Base-by-base conservation (phyloP, 2,797 vertebrate genomes). In the Chelidonichthys spinosus region DNA sequence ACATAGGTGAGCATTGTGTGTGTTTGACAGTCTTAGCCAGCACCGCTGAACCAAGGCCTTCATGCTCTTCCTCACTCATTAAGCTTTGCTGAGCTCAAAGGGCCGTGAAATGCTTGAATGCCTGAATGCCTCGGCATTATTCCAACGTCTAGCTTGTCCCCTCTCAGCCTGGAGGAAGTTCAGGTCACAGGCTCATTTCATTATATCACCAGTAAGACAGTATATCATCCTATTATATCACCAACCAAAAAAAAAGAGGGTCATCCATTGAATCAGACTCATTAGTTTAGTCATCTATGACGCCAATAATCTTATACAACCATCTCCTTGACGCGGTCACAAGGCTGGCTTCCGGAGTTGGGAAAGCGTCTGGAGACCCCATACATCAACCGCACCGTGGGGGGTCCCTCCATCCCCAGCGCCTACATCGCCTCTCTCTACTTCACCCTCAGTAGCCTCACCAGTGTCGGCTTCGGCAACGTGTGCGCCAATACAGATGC, bases 401-500 rank as follows among this genome's bases (percentile, higher is more conserved):
- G 97, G 63, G 98, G 97, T n/a, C 97, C 97, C 0, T 95, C 96
- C 18, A 86, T 96, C 80, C 95, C 95, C 43, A 99, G 97, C 2
- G 96, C 97, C 88, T 98, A 99, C 86, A 97, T 98, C 14, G 96
- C 97, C 6, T 97, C 98, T 0, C 97, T 99, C 77, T 99, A 99
- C 94, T 99, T 98, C 95, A 97, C 97, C 46, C 96, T 99, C 72
- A 99, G 98, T 91, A 99, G 97, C 90, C 96, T 99, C 44, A 98
- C 97, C 83, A 97, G 96, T 4, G 96, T 97, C 14, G 97, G 96
- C 36, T 97, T 97, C 1, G 97, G 97, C 69, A 99, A 98, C 0
- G 97, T 99, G 63, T 99, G 96, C 0, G 97, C 97, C 92, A 99
- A 98, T 89, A 98, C 97, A 0, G 97, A 99, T 0, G 95, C 96